Conservation (phyloP, 2,888 invertebrate species). For the Ophioninae sp. region DNA sequence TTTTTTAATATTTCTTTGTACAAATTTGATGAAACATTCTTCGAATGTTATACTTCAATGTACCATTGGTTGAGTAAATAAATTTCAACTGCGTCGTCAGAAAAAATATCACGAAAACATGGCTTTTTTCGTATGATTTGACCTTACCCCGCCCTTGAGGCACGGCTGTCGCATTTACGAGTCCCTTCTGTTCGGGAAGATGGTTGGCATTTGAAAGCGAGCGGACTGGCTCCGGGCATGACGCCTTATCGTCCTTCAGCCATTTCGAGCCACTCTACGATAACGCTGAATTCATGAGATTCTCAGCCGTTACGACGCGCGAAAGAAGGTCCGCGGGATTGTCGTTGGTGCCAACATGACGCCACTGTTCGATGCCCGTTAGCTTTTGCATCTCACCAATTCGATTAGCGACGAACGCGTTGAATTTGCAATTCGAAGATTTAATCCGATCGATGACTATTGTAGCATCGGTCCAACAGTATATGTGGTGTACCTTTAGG, state of each 20-base stretch:
- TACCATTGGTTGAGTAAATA: too few species aligned
- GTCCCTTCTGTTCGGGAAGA: too few species aligned
- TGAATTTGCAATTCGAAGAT: conserved; percentile 27
- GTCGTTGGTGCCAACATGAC: conserved; percentile 30
- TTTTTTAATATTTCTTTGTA: too few species aligned
- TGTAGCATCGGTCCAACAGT: conserved; percentile 42
- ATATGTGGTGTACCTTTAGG: neutral
- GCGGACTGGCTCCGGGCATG: conserved; percentile 7
- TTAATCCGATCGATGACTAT: conserved; percentile 46
- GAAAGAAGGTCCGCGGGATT: conserved; percentile 49
- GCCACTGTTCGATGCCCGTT: conserved; percentile 26
- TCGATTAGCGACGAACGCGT: conserved; percentile 42
- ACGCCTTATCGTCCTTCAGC: neutral
- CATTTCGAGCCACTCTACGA: conserved; percentile 44
- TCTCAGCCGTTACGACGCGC: conserved; percentile 17
- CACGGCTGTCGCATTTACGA: neutral
- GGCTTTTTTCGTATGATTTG: too few species aligned
- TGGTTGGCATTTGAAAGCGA: neutral
- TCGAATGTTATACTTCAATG: too few species aligned
- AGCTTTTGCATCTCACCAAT: conserved; percentile 49
- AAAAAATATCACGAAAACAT: too few species aligned
- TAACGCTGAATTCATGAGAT: conserved; percentile 2
- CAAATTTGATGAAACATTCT: too few species aligned
- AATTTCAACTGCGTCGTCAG: too few species aligned
- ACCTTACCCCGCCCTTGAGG: too few species aligned